These are phyloP conservation scores for Drosophila baimaii DNA, from an alignment of 1,140 invertebrate genomes.

Conservation along the genomic window DNA sequence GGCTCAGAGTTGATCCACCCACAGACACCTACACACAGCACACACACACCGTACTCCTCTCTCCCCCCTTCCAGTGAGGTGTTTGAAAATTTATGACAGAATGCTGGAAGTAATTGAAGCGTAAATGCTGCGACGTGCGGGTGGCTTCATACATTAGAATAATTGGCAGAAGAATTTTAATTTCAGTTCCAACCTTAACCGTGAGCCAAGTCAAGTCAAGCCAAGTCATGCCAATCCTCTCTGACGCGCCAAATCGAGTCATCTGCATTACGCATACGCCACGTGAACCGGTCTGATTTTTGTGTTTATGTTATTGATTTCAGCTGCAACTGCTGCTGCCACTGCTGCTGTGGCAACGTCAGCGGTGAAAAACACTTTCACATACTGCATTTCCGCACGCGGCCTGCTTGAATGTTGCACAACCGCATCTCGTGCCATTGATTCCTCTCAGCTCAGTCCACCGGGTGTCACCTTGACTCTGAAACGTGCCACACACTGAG, in stretches of 20 bases:
- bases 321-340: slow-evolving; percentile 16
- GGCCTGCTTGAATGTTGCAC: slow-evolving; percentile 53
- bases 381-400: slow-evolving; percentile 71
- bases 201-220: slow-evolving; percentile 34
- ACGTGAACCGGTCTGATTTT: slow-evolving; percentile 59
- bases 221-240: slow-evolving; percentile 18
- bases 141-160: slow-evolving; percentile 62
- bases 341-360: slow-evolving; percentile 11
- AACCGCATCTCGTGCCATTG: slow-evolving; percentile 65
- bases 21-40: slow-evolving; percentile 19
- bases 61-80: not conserved
- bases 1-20: slow-evolving; percentile 29
- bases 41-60: not conserved
- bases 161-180: slow-evolving; percentile 68
- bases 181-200: slow-evolving; percentile 63
- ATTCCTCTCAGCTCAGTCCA: slow-evolving; percentile 30
- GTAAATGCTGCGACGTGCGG: slow-evolving; percentile 64
- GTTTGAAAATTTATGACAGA: slow-evolving; percentile 60
- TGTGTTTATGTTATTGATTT: slow-evolving; percentile 13
- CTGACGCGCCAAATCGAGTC: slow-evolving; percentile 20
- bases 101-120: slow-evolving; percentile 65
- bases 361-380: slow-evolving; percentile 61
- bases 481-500: slow-evolving; percentile 47
- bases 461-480: slow-evolving; percentile 74
- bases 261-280: slow-evolving; percentile 64